These are phyloP conservation scores for Eupithecia abbreviata DNA, from an alignment of 2,888 invertebrate species.

Conservation along the genomic window DNA sequence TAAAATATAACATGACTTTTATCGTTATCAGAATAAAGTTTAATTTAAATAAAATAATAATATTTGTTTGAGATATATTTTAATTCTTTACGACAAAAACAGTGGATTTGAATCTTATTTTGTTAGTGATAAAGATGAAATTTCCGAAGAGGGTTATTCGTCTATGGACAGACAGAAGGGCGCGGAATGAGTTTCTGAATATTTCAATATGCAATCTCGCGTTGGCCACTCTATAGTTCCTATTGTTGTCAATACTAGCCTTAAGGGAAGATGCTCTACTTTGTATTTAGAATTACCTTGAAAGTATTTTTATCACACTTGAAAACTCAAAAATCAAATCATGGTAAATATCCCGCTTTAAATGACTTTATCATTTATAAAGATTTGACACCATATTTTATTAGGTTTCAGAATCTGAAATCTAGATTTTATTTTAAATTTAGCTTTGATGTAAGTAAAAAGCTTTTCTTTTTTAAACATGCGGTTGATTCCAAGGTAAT, in stretches of 20 bases:
- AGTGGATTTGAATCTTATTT: not conserved
- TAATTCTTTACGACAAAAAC: not conserved
- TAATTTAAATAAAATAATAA: conserved; percentile 36
- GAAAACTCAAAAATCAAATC: too few species aligned
- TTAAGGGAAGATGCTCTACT: conserved; percentile 62
- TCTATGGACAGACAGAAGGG: conserved; percentile 74
- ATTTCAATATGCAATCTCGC: conserved; percentile 80
- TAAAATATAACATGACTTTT: conserved; percentile 26
- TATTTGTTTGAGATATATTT: conserved; percentile 8
- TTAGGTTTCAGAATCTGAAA: too few species aligned
- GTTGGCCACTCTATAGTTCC: conserved; percentile 71
- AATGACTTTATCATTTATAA: too few species aligned
- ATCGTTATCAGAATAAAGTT: conserved; percentile 52
- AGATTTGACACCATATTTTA: too few species aligned
- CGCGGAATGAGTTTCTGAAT: conserved; percentile 80
- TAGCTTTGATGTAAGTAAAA: too few species aligned
- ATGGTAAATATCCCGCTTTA: too few species aligned
- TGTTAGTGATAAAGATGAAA: not conserved
- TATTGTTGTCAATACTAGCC: conserved; percentile 68
- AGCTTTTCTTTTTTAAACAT: too few species aligned
- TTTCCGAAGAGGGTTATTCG: conserved; percentile 52
- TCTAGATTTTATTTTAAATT: too few species aligned
- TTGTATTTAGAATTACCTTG: not conserved
- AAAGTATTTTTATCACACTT: too few species aligned
- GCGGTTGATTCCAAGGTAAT: too few species aligned